phyloP scores from a whole-genome alignment of 2,888 invertebrate species.

The Acrocera orbiculus region DNA sequence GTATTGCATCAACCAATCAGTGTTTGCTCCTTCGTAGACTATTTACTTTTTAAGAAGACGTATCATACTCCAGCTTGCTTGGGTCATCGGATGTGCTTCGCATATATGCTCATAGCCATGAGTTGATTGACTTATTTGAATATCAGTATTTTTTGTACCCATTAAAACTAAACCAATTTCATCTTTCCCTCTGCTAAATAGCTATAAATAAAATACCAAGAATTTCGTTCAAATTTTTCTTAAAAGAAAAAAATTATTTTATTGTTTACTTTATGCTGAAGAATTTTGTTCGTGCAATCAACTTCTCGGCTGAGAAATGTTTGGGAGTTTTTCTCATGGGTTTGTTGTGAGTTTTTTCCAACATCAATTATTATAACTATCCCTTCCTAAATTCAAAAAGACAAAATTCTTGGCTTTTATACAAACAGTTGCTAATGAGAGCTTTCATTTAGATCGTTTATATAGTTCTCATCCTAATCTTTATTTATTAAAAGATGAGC shows the following conservation, averaged over 20 bases:
- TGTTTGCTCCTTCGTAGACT: too few relatives aligned
- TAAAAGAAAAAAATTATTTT: neutral
- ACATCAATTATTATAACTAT: slow-evolving; percentile 39
- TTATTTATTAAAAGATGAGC: too few relatives aligned
- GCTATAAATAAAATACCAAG: slow-evolving; percentile 27
- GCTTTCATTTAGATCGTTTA: too few relatives aligned
- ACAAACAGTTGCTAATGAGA: too few relatives aligned
- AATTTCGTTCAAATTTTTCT: neutral
- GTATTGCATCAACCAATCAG: too few relatives aligned
- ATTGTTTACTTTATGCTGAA: slow-evolving; percentile 41
- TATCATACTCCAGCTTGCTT: slow-evolving; percentile 42
- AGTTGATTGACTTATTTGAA: slow-evolving; percentile 18
- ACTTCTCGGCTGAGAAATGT: slow-evolving; percentile 37
- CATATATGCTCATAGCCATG: slow-evolving; percentile 40
- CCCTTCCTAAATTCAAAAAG: slow-evolving; percentile 28
- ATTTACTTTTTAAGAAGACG: too few relatives aligned
- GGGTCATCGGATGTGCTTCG: slow-evolving; percentile 33
- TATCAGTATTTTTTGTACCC: slow-evolving; percentile 41
- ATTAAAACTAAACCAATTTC: slow-evolving; percentile 44
- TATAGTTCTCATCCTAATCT: too few relatives aligned
- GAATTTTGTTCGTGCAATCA: slow-evolving; percentile 40
- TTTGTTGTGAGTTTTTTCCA: slow-evolving; percentile 29
- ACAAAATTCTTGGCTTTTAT: too few relatives aligned
- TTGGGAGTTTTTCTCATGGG: slow-evolving; percentile 16
- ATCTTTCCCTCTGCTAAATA: slow-evolving; percentile 47